Base-by-base conservation (phyloP, 1,140 invertebrate species). In the Psilanteris sp. region DNA sequence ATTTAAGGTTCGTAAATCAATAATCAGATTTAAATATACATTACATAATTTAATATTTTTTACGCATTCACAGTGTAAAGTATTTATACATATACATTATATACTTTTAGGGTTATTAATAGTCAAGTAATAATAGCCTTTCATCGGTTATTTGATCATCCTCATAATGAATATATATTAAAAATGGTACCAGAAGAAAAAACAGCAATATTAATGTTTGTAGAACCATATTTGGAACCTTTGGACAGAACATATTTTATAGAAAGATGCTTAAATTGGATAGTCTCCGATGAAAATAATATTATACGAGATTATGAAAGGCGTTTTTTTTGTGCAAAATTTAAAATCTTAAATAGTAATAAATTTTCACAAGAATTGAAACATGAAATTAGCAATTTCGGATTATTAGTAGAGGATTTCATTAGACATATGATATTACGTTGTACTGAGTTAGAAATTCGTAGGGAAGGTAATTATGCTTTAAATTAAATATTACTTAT, bases 251-350 rank as follows among this genome's bases (percentile, higher is more conserved):
- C 76, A 14, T 36, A 78, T 10, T 79, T 83, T 7, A 5, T 54
- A 0, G 10, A 68, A 0, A 26, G 66, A 0, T 68, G 70, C 32
- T 22, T 50, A 1, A 26, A 44, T 22, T 55, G 11, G 68, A 13
- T 16, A 2, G 4, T 50, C 9, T 41, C 62, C 0, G 54, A 61
- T 29, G 22, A 80, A 1, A 29, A 54, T 0, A 57, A 79, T 10
- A 74, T 84, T 5, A 73, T 85, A 0, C 43, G 57, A 0, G 81
- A 84, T 29, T 87, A 87, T 15, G 59, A 79, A 10, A 79, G 75
- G 55, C 68, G 78, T n/a, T 85, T 80, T 36, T 79, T 79, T 9
- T 9, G 7, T 5, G 36, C 66, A 4, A 72, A 79, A n/a, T 61
- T 77, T 6, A 75, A 29, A 32, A 64, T 77, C 1, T 2, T 61